Evolutionary conservation across 2,888 invertebrate genomes (phyloP).

Genomic region (Heliconius charithonia): DNA sequence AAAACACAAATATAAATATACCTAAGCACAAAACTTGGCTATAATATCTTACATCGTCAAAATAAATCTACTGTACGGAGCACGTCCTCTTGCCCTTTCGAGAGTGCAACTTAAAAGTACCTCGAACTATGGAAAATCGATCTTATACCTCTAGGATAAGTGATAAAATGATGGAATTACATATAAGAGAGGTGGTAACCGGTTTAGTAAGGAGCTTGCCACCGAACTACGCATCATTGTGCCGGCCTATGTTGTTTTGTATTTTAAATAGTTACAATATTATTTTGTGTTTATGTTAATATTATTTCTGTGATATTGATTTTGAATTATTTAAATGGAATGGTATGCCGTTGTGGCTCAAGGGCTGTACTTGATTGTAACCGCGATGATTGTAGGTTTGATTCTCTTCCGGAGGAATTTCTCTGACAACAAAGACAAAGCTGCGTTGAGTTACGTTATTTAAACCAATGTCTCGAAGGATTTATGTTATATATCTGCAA

Average conservation of each 20-base stretch:
- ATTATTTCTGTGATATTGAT: neutral
- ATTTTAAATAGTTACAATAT: slow-evolving; percentile 24
- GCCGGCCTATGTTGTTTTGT: slow-evolving; percentile 19
- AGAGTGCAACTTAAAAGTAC: slow-evolving; percentile 33
- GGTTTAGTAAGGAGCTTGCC: slow-evolving; percentile 50
- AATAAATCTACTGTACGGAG: slow-evolving; percentile 51
- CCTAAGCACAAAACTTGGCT: slow-evolving; percentile 4
- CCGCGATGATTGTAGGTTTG: neutral
- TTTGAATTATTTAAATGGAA: neutral
- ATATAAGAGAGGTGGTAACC: slow-evolving; percentile 40
- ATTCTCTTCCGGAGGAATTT: neutral
- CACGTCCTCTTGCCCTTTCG: slow-evolving; percentile 52
- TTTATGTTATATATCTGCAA: too few species aligned
- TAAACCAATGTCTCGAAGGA: too few species aligned
- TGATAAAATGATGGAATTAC: neutral
- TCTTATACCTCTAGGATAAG: slow-evolving; percentile 7
- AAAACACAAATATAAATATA: slow-evolving; percentile 13
- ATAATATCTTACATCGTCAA: slow-evolving; percentile 44
- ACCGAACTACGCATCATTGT: slow-evolving; percentile 50
- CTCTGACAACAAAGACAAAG: neutral
- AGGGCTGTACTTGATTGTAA: neutral
- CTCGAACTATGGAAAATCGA: neutral
- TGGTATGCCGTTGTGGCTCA: neutral
- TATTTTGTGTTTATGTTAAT: neutral
- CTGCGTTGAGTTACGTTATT: neutral